Evolutionary conservation across 2,888 invertebrate species (phyloP).

Genomic region (Meta bourneti): DNA sequence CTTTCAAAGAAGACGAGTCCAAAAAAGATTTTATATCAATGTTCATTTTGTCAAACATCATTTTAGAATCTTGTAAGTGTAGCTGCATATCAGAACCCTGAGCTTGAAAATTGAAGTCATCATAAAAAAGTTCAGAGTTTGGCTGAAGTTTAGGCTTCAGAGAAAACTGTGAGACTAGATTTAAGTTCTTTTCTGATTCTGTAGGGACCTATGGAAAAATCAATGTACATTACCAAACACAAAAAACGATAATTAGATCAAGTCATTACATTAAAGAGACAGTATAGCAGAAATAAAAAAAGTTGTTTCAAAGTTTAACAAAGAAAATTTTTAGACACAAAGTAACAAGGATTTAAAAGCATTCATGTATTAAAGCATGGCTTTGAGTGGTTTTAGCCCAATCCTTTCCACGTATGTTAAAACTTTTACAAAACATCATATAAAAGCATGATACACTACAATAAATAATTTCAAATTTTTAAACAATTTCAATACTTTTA

Average conservation of each 20-base stretch:
- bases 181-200: slow-evolving; percentile 69
- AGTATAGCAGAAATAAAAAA: neutral
- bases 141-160: slow-evolving; percentile 52
- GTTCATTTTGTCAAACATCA: slow-evolving; percentile 70
- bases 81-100: slow-evolving; percentile 58
- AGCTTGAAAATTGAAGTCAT: slow-evolving; percentile 53
- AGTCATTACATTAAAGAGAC: neutral
- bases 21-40: slow-evolving; percentile 64
- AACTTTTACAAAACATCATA: too few relatives aligned
- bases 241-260: neutral
- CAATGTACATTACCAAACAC: too few relatives aligned
- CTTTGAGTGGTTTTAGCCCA: neutral
- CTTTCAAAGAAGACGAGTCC: slow-evolving; percentile 62
- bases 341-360: neutral
- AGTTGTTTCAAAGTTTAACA: too few relatives aligned
- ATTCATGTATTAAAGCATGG: neutral
- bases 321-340: too few relatives aligned
- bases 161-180: slow-evolving; percentile 65
- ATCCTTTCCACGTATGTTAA: too few relatives aligned
- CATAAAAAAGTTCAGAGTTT: slow-evolving; percentile 58
- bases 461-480: too few relatives aligned
- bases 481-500: too few relatives aligned
- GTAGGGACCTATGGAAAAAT: slow-evolving; percentile 57
- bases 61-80: slow-evolving; percentile 65
- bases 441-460: too few relatives aligned